Base-by-base conservation (phyloP, 2,888 invertebrate species). In the Gymnocheta viridis region DNA sequence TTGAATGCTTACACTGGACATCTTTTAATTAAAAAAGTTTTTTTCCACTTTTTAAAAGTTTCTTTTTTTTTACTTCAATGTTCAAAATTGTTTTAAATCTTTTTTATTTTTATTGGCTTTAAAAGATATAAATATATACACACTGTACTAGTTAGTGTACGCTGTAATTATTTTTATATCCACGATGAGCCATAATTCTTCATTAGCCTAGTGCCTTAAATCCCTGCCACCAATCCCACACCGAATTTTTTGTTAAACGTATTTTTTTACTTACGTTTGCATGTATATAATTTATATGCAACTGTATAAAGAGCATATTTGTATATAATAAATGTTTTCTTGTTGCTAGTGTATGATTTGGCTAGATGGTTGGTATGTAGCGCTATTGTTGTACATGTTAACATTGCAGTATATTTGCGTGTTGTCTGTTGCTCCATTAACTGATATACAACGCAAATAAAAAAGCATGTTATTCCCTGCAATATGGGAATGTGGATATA, bases 121-220 rank as follows among this genome's bases (percentile, higher is more conserved):
- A 38, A 38, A 27, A 14, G 12, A 44, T 7, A 67, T 7, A 9
- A 44, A 58, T 32, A 6, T 32, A 41, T 17, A 60, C n/a, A 41
- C 22, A 27, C 49, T 24, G 44, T 35, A 19, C 22, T 78, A 0
- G 14, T 19, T 69, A 60, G 72, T 32, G 35, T 24, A 12, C 44
- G 24, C 77, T 66, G 56, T 78, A 74, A 73, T 79, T 70, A 74
- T 78, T 79, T 82, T 76, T 80, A 72, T 80, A 58, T 84, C 81
- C 83, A 80, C 58, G 66, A 66, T 87, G 87, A 86, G 86, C 87
- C 86, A 87, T 90, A 90, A 90, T 90, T 90, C 90, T 89, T 89
- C 90, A 90, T 90, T 90, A 90, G 89, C 88, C 88, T 87, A 90
- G 88, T 89, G 89, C 88, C 90, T 89, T 87, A 87, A 86, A 87